These are phyloP conservation scores for Megatriorchis doriae DNA, from an alignment of 2,113 vertebrate species.

Conservation along the genomic window DNA sequence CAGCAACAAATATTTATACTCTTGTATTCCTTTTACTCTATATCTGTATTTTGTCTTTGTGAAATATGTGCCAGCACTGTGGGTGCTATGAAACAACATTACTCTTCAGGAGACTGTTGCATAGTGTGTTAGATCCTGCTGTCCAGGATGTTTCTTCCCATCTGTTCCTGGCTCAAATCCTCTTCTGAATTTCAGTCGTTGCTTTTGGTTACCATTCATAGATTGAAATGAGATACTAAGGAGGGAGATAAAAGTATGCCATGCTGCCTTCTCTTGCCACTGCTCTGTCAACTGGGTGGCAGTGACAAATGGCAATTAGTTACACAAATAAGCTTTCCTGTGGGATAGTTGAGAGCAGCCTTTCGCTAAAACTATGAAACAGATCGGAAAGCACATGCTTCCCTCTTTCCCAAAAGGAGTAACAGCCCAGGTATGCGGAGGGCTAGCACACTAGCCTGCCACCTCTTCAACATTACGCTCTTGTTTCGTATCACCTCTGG, in stretches of 20 bases:
- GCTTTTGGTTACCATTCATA: neutral
- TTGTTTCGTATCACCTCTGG: neutral
- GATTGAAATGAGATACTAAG: neutral
- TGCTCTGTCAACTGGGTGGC: neutral
- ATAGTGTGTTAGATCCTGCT: conserved; percentile 26
- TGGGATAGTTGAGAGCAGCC: neutral
- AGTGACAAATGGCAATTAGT: neutral
- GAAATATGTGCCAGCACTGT: neutral
- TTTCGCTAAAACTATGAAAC: neutral
- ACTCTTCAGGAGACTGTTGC: neutral
- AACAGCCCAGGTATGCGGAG: neutral
- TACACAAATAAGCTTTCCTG: neutral
- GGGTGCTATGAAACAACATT: conserved; percentile 10
- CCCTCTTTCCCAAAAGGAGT: neutral
- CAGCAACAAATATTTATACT: conserved; percentile 48
- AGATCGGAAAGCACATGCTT: neutral
- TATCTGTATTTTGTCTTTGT: conserved; percentile 28
- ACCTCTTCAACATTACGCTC: neutral
- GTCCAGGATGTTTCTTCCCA: conserved; percentile 36
- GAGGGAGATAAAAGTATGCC: neutral
- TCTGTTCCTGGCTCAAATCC: conserved; percentile 45
- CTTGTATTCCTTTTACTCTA: neutral
- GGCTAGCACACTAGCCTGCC: neutral
- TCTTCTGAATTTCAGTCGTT: neutral
- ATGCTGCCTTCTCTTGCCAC: neutral